Evolutionary conservation across 2,113 vertebrate species (phyloP).

Genomic region (Labrus mixtus): DNA sequence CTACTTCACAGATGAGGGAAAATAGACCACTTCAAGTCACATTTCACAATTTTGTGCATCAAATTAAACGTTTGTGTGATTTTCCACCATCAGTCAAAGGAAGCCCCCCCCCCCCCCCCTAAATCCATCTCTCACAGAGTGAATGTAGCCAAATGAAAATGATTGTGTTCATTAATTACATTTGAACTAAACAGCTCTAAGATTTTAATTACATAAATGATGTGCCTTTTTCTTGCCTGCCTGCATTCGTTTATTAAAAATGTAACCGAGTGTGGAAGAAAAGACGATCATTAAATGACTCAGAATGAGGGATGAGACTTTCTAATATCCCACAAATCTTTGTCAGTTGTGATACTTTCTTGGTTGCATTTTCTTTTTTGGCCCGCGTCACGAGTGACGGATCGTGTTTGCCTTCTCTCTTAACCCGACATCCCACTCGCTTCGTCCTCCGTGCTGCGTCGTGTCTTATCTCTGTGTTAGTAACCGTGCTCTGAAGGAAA

Average conservation of each 20-base stretch:
- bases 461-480: conserved; percentile 1
- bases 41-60: no score
- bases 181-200: conserved; percentile 37
- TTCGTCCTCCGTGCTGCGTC: not conserved
- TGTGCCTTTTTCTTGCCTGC: conserved; percentile 20
- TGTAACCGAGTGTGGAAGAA: conserved; percentile 34
- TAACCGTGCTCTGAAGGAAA: not conserved
- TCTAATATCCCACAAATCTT: conserved; percentile 28
- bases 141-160: conserved; percentile 14
- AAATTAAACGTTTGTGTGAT: not conserved
- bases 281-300: conserved; percentile 24
- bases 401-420: conserved; percentile 15
- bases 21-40: no score
- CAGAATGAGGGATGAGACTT: conserved; percentile 13
- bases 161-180: conserved; percentile 44
- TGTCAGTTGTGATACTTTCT: conserved; percentile 4
- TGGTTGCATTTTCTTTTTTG: not conserved
- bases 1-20: no score
- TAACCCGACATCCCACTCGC: not conserved
- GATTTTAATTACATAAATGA: conserved; percentile 50
- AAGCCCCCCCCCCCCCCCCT: conserved; percentile 1
- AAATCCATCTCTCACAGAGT: conserved; percentile 13
- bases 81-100: conserved; percentile 17
- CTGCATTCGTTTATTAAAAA: conserved; percentile 52
- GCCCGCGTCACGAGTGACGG: not conserved